Base-by-base conservation (phyloP, 35 echinoderm and acorn worm genomes). In the Heliocidaris tuberculata region DNA sequence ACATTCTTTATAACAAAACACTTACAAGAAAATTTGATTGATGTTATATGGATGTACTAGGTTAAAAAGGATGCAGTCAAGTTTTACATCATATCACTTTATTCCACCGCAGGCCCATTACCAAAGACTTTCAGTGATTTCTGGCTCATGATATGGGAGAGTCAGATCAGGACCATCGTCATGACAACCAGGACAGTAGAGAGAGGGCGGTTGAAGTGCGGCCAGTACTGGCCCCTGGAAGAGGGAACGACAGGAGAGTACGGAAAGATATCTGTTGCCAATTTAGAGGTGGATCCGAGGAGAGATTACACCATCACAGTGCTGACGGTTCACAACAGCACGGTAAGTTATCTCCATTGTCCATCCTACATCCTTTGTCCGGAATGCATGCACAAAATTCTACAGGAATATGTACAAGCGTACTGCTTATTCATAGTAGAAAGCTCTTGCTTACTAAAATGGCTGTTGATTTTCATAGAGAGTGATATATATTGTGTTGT, bases 181-280 rank as follows among this genome's bases (percentile, higher is more conserved):
- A 99, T 99, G 98, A 99, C 98, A 35, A 99, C 98, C 13, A 94
- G 97, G 93, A 97, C 97, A 29, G 95, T 99, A 60, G 98, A 99
- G 86, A 87, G 98, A 93, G 97, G 97, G n/a, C 54, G 98, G 30
- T 94, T 96, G 86, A 99, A 99, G 94, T 99, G 98, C 94, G 98
- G 97, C 31, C 98, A 99, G 95, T 99, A 99, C 97, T 99, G 98
- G 98, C 98, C 98, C 10, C 94, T 88, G 30, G 98, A 99, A 49
- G 93, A 94, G 27, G 97, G 95, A 10, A 90, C 92, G 12, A 54
- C 94, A 0, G 95, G 96, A 49, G 96, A 96, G 27, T 96, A 97
- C 85, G 97, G 98, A 9, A 48, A 86, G 29, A 97, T 99, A 47
- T 88, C 92, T 48, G 98, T 99, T 4, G 92, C 95, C 19, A 97